These are phyloP conservation scores for Chymomyza caudatula DNA, from an alignment of 2,888 invertebrate species.

Conservation along the genomic window DNA sequence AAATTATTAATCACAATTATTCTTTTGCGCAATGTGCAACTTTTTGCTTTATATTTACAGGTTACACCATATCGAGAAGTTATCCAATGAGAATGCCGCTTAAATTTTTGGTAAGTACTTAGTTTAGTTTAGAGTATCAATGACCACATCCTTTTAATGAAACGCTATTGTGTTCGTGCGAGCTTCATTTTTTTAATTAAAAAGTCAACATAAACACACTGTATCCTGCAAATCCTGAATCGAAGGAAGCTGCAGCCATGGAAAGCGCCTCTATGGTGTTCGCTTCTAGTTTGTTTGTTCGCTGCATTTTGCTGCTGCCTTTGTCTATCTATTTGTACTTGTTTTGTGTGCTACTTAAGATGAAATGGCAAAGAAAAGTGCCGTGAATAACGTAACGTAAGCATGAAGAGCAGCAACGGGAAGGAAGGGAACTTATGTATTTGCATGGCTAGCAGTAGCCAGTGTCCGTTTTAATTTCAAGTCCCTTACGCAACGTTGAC, in stretches of 20 bases:
- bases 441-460: conserved; percentile 31
- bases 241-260: conserved; percentile 25
- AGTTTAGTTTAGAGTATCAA: neutral
- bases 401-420: neutral
- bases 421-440: neutral
- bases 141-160: conserved; percentile 26
- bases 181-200: conserved; percentile 66
- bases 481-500: conserved; percentile 13
- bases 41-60: conserved; percentile 69
- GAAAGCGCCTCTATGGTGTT: conserved; percentile 42
- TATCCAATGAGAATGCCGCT: conserved; percentile 78
- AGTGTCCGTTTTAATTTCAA: conserved; percentile 65
- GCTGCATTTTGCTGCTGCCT: conserved; percentile 3
- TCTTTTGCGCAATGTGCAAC: conserved; percentile 66
- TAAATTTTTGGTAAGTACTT: conserved; percentile 75
- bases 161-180: conserved; percentile 45
- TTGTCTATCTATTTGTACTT: conserved; percentile 36
- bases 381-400: too few species aligned
- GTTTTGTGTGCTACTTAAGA: conserved; percentile 70
- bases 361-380: conserved; percentile 69
- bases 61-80: conserved; percentile 78
- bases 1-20: conserved; percentile 69
- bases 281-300: neutral
- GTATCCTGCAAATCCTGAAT: conserved; percentile 16
- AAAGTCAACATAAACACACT: conserved; percentile 50